phyloP scores from a whole-genome alignment of 2,888 invertebrate species.

The Orthonychiurus folsomi region DNA sequence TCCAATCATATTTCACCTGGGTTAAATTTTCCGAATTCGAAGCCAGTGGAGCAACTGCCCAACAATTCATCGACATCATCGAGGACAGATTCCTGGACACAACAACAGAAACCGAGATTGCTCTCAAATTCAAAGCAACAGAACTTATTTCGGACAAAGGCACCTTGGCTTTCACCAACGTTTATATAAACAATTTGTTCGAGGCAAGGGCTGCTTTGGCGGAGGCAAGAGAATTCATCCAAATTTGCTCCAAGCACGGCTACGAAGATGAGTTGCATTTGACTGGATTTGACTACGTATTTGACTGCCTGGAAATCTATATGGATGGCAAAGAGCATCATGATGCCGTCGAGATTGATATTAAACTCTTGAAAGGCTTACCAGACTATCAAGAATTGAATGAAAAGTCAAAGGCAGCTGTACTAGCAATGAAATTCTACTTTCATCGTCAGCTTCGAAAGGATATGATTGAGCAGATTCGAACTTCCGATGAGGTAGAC shows the following conservation, averaged over 20 bases:
- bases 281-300: not conserved
- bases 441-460: slow-evolving; percentile 14
- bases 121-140: not conserved
- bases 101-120: not conserved
- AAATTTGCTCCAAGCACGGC: not conserved
- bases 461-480: slow-evolving; percentile 6
- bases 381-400: not conserved
- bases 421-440: slow-evolving; percentile 18
- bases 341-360: not conserved
- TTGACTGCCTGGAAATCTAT: slow-evolving; percentile 1
- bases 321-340: not conserved
- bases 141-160: not conserved
- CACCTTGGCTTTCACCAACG: not conserved
- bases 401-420: slow-evolving; percentile 13
- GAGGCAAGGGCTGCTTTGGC: not conserved
- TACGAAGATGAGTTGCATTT: not conserved
- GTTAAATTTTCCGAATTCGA: not conserved
- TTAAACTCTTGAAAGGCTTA: not conserved
- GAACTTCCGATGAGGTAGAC: slow-evolving; percentile 5
- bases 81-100: not conserved
- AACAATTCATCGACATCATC: not conserved
- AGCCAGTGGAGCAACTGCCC: not conserved
- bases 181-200: not conserved
- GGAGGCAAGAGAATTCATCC: not conserved
- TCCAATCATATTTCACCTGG: not conserved